phyloP scores from a whole-genome alignment of 2,113 vertebrate genomes.

The Clinocottus analis region DNA sequence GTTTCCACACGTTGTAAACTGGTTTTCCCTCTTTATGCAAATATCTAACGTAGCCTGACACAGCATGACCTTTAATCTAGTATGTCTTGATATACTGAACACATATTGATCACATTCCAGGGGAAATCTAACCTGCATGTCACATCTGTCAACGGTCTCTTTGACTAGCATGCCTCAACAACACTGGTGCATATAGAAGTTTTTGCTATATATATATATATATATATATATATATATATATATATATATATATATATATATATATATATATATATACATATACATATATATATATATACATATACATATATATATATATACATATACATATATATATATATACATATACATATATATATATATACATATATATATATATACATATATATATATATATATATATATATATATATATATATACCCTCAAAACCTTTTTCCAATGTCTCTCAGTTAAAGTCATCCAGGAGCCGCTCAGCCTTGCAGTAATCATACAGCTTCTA shows the following conservation, averaged over 20 bases:
- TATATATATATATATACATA: neutral
- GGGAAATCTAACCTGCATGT: neutral
- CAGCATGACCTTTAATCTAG: neutral
- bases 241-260: neutral
- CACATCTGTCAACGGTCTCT: neutral
- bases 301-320: neutral
- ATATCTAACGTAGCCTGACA: neutral
- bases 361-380: too few species aligned
- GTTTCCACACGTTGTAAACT: slow-evolving; percentile 71
- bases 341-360: neutral
- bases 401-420: neutral
- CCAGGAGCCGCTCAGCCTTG: neutral
- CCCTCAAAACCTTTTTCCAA: neutral
- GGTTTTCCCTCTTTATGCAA: slow-evolving; percentile 43
- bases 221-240: neutral
- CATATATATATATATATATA: too few species aligned
- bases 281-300: neutral
- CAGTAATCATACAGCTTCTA: neutral
- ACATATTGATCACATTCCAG: neutral
- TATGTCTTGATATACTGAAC: neutral
- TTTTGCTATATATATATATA: neutral
- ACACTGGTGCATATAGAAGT: neutral
- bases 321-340: neutral
- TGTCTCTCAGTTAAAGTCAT: neutral
- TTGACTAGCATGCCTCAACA: neutral